Percentiles rank a stretch among this genome's conserved stretches.
phyloP scores from a whole-genome alignment of 2,797 vertebrate genomes.

The Myotis findleyi region DNA sequence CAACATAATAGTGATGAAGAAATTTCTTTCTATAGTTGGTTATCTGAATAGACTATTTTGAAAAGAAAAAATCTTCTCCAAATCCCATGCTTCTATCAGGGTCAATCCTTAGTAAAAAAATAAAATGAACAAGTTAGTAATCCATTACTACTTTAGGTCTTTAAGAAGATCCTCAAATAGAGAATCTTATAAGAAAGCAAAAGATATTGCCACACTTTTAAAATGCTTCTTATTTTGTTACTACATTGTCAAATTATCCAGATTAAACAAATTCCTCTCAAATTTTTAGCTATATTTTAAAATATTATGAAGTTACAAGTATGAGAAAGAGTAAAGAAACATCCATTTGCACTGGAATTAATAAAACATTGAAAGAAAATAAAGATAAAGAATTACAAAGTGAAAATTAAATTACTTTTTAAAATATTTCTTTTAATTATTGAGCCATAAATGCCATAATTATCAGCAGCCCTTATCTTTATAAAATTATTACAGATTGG shows the following conservation, averaged over 20 bases:
- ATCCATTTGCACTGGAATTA: constrained; percentile 1
- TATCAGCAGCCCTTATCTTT: constrained; percentile 56
- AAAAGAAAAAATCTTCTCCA: background rate
- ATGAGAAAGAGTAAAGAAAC: background rate
- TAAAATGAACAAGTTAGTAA: background rate
- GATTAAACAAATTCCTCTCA: background rate
- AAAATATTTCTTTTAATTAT: constrained; percentile 40
- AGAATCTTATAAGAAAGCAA: background rate
- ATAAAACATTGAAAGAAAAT: background rate
- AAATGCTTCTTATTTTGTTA: background rate
- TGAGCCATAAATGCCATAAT: constrained; percentile 17
- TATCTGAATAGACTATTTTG: background rate
- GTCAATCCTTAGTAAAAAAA: background rate
- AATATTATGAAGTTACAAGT: background rate
- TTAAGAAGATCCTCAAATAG: background rate
- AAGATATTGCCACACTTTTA: background rate
- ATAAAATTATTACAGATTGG: constrained; percentile 51
- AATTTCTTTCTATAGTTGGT: background rate
- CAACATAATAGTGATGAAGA: background rate
- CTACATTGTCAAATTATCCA: background rate
- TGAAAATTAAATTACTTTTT: background rate
- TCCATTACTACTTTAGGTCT: background rate
- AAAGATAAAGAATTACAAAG: background rate
- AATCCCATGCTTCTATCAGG: background rate
- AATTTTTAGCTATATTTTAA: constrained; percentile 4